These are phyloP conservation scores for Plagiodera versicolora DNA, from an alignment of 2,888 invertebrate species.

Conservation along the genomic window DNA sequence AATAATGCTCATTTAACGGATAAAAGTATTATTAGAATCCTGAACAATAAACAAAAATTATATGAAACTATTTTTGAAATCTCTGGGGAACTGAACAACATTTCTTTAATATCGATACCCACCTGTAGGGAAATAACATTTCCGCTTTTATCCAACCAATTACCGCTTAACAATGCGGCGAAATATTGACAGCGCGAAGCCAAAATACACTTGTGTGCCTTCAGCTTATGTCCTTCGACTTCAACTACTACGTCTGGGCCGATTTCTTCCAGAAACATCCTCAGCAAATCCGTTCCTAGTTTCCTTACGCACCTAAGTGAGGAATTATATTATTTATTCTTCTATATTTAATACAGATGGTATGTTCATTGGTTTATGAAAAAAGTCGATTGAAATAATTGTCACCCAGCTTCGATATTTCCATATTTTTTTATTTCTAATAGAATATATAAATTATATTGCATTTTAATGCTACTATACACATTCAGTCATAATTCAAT, in stretches of 20 bases:
- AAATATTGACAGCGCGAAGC: slow-evolving; percentile 92
- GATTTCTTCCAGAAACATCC: slow-evolving; percentile 90
- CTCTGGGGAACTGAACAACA: too few relatives aligned
- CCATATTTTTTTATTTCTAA: too few relatives aligned
- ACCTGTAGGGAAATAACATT: slow-evolving; percentile 85
- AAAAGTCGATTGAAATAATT: neutral
- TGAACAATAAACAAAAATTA: too few relatives aligned
- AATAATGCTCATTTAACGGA: too few relatives aligned
- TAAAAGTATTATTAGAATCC: too few relatives aligned
- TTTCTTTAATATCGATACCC: slow-evolving; percentile 50
- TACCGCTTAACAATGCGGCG: slow-evolving; percentile 85
- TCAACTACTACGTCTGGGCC: slow-evolving; percentile 86
- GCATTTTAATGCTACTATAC: neutral
- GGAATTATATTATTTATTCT: too few relatives aligned
- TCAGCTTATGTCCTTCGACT: slow-evolving; percentile 78
- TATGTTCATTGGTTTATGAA: too few relatives aligned
- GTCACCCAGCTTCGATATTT: neutral
- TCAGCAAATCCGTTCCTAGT: slow-evolving; percentile 83
- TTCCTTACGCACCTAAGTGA: slow-evolving; percentile 51
- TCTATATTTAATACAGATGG: too few relatives aligned
- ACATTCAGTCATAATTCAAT: neutral
- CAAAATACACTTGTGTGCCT: slow-evolving; percentile 90
- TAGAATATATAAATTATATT: neutral
- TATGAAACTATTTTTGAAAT: too few relatives aligned
- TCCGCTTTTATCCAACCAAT: slow-evolving; percentile 78